These are phyloP conservation scores for Smutsia gigantea DNA, from an alignment of 2,797 vertebrate species.

Conservation along the genomic window DNA sequence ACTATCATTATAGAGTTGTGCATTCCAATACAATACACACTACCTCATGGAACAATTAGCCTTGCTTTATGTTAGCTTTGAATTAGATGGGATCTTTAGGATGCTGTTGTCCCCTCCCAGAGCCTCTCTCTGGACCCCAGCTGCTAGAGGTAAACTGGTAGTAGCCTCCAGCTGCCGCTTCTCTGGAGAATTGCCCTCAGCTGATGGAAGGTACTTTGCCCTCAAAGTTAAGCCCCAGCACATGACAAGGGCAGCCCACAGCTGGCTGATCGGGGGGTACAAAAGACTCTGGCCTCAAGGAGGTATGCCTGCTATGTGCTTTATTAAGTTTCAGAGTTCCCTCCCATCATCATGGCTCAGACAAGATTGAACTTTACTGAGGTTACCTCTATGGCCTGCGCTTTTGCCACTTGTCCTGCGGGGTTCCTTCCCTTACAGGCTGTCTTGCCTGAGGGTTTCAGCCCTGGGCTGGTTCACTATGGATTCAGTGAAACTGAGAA, in stretches of 20 bases:
- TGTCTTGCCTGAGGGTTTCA: too few relatives aligned
- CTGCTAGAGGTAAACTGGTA: too few relatives aligned
- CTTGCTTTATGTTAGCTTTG: background rate
- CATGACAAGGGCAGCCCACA: too few relatives aligned
- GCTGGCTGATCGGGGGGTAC: background rate
- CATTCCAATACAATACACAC: accelerated
- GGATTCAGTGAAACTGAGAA: too few relatives aligned
- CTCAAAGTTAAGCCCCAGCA: background rate
- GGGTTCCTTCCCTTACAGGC: background rate
- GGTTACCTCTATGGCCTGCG: too few relatives aligned
- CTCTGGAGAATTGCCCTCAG: background rate
- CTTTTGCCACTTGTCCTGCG: too few relatives aligned
- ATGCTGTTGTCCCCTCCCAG: background rate
- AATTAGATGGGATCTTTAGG: background rate
- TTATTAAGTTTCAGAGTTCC: background rate
- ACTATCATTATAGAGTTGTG: background rate
- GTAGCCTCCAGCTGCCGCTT: background rate
- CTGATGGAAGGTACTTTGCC: background rate
- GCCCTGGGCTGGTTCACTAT: too few relatives aligned
- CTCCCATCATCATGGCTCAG: accelerated
- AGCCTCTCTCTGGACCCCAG: background rate
- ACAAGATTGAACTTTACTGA: background rate
- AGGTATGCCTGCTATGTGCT: background rate
- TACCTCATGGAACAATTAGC: background rate
- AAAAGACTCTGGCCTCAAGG: background rate